These are phyloP conservation scores for Caprella mutica DNA, from an alignment of 2,888 invertebrate genomes.

Conservation along the genomic window DNA sequence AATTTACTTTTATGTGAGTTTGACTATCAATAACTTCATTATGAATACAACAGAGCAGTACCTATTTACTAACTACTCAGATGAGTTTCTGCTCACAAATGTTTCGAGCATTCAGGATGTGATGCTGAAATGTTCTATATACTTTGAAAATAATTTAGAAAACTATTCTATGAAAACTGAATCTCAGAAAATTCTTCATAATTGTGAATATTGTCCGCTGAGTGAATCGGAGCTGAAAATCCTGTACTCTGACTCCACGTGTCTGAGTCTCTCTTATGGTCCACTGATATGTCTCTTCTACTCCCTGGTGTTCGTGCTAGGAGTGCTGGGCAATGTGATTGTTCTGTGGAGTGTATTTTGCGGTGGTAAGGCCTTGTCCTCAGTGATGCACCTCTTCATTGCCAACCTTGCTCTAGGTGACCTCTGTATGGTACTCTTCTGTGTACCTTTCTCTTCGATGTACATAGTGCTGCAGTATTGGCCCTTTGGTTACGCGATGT, in stretches of 20 bases:
- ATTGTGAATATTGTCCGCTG: constrained; percentile 20
- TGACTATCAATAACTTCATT: too few species aligned
- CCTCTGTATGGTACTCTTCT: constrained; percentile 75
- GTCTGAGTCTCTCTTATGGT: constrained; percentile 35
- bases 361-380: constrained; percentile 66
- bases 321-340: constrained; percentile 44
- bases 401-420: constrained; percentile 71
- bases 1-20: too few species aligned
- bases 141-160: too few species aligned
- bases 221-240: constrained; percentile 11
- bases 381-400: constrained; percentile 84
- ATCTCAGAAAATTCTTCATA: background rate
- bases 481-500: constrained; percentile 74
- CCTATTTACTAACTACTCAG: too few species aligned
- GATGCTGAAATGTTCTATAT: too few species aligned
- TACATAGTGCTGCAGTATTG: constrained; percentile 65
- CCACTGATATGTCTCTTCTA: constrained; percentile 42
- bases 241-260: constrained; percentile 15
- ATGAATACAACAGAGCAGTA: too few species aligned
- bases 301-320: constrained; percentile 41
- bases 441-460: constrained; percentile 80
- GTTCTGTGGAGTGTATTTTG: constrained; percentile 77
- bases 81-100: too few species aligned
- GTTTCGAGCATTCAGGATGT: too few species aligned
- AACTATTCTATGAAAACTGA: too few species aligned